These are phyloP conservation scores for Pterobdella sp. DNA, from an alignment of 2,888 invertebrate genomes.

Conservation along the genomic window DNA sequence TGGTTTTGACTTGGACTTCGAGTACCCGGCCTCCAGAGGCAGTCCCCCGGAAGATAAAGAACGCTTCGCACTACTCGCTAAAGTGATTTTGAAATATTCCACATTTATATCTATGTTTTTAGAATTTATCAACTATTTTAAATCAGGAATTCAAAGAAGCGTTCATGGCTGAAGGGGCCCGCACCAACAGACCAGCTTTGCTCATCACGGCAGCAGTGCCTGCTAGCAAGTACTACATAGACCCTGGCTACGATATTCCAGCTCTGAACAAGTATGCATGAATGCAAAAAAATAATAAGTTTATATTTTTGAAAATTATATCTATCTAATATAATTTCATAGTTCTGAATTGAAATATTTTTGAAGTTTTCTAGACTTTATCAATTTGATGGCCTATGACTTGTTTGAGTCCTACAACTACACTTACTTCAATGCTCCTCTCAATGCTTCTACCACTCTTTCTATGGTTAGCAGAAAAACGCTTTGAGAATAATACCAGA, in stretches of 20 bases:
- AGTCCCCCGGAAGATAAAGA: conserved; percentile 21
- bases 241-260: background rate
- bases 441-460: background rate
- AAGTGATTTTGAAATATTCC: conserved; percentile 33
- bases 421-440: conserved; percentile 32
- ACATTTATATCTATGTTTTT: background rate
- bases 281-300: background rate
- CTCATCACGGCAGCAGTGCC: conserved; percentile 13
- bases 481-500: too few species aligned
- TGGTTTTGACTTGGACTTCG: conserved; percentile 16
- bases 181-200: background rate
- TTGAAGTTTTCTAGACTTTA: background rate
- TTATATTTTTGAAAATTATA: conserved; percentile 5
- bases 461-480: background rate
- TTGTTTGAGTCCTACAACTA: conserved; percentile 37
- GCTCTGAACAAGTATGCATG: background rate
- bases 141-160: conserved; percentile 12
- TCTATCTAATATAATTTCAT: background rate
- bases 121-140: background rate
- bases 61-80: background rate
- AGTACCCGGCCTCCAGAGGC: conserved; percentile 12
- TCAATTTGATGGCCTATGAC: background rate
- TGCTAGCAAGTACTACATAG: background rate
- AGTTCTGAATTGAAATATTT: background rate
- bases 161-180: background rate